Evolutionary conservation across 1,140 invertebrate species (phyloP), one percentile per base, ranked within the genome.

Genomic region (Sesamia nonagrioides): DNA sequence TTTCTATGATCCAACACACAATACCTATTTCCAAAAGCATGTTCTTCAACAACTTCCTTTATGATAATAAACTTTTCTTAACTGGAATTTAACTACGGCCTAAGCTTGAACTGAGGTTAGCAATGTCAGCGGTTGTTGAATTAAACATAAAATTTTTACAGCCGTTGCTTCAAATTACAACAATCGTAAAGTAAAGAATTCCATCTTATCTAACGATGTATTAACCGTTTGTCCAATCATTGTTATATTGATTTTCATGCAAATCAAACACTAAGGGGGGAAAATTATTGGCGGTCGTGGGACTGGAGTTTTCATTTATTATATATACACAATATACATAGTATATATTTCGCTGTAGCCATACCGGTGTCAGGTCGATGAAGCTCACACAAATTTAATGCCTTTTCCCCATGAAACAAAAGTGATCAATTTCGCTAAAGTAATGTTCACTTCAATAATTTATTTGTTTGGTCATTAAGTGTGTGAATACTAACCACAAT

Each of bases 101-200:
- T 45, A 11, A 13, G 9, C 9, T 45, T 7, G 9, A 45, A 9
- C 42, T 45, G 8, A 45, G 42, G 9, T 45, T 11, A 45, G 45
- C 15, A 50, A 50, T 50, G 15, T 50, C n/a, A 50, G 45, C 45
- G 45, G 18, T 58, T 58, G 54, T 58, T 58, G 54, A 50, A 13
- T 50, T 13, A 50, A 50, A 50, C 18, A 27, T 27, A 56, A 21
- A 21, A 56, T 6, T 9, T 56, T 56, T 56, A 50, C 45, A n/a
- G 17, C 54, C 27, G 13, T 58, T 58, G 13, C 54, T 4, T 58
- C 21, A 33, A 50, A 50, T 50, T 50, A 27, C 21, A 33, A 40
- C 33, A 69, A 69, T 69, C 66, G 42, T 69, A 69, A 69, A 69
- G 8, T 33, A 7, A 33, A 33, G 18, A 50, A 50, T 69, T 21